phyloP scores from a whole-genome alignment of 1,140 invertebrate genomes.

The Drosophila tropicalis region DNA sequence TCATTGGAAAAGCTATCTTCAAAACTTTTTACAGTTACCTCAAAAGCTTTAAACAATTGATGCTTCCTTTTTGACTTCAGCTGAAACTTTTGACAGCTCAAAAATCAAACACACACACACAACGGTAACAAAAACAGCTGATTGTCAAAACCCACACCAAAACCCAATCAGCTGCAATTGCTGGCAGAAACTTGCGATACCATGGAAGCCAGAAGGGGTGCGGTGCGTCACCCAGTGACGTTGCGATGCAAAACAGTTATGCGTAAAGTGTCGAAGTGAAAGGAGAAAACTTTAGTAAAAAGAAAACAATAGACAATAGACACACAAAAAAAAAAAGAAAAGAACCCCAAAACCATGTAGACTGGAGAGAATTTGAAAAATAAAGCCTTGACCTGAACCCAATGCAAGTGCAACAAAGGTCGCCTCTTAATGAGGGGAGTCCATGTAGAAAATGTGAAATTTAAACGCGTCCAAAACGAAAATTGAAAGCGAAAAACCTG shows the following conservation, averaged over 20 bases:
- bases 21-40: conserved; percentile 25
- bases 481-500: conserved; percentile 16
- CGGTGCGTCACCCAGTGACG: conserved; percentile 74
- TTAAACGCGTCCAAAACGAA: conserved; percentile 19
- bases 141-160: conserved; percentile 55
- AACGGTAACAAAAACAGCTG: conserved; percentile 47
- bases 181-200: conserved; percentile 45
- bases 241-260: conserved; percentile 59
- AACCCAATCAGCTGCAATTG: conserved; percentile 36
- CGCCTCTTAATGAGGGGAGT: conserved; percentile 11
- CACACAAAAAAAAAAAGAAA: conserved; percentile 15
- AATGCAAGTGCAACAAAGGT: conserved; percentile 32
- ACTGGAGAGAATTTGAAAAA: conserved; percentile 20
- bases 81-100: conserved; percentile 35
- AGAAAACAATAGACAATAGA: conserved; percentile 48
- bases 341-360: background rate
- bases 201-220: conserved; percentile 62
- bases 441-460: conserved; percentile 18
- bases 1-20: conserved; percentile 13
- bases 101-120: conserved; percentile 24
- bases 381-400: conserved; percentile 61
- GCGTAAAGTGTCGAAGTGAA: conserved; percentile 56
- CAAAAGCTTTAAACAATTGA: conserved; percentile 36
- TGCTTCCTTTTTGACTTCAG: conserved; percentile 54
- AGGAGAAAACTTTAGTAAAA: conserved; percentile 23